phyloP scores from a whole-genome alignment of 2,113 vertebrate species.

The Cyrtonyx montezumae region DNA sequence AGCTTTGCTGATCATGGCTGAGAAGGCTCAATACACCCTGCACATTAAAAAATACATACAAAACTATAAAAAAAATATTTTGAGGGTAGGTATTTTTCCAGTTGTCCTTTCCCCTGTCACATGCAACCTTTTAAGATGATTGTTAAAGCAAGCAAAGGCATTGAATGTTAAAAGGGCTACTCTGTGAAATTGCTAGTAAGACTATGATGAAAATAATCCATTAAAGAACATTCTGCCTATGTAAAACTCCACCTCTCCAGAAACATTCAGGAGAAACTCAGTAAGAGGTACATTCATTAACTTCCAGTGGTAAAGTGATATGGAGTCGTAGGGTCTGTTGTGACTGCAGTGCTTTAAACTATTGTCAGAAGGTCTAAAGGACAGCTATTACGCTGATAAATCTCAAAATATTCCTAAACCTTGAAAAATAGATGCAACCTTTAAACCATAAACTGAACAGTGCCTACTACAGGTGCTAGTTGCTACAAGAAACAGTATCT shows the following conservation, averaged over 20 bases:
- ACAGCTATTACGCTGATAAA: neutral
- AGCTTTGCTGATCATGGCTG: neutral
- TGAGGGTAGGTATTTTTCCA: neutral
- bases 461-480: neutral
- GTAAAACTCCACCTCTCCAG: neutral
- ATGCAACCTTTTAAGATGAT: neutral
- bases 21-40: neutral
- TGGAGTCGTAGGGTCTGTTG: neutral
- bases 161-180: neutral
- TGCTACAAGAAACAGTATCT: neutral
- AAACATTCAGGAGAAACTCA: neutral
- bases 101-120: neutral
- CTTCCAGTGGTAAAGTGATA: neutral
- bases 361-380: neutral
- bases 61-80: neutral
- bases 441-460: neutral
- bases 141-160: neutral
- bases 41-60: too few relatives aligned
- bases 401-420: neutral
- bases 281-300: neutral
- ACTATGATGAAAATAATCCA: neutral
- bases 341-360: neutral
- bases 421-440: neutral
- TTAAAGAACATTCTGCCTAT: neutral
- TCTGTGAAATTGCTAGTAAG: neutral